A percentile compares a stretch with the other conserved stretches of the same genome.
Evolutionary conservation across 2,888 invertebrate genomes (phyloP).

Genomic region (Acronicta psi): DNA sequence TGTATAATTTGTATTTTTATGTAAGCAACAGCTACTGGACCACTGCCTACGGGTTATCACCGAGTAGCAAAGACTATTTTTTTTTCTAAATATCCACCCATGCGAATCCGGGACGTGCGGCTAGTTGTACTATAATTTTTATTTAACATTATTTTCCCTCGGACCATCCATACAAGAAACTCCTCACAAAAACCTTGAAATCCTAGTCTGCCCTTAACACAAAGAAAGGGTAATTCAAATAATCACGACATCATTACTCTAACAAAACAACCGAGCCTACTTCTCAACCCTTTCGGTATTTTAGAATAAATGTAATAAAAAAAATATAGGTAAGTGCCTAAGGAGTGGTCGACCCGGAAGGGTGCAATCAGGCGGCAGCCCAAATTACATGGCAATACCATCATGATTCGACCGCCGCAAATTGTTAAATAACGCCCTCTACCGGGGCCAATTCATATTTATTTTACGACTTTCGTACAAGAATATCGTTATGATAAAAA

Average conservation of each 20-base stretch:
- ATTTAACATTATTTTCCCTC: too few species aligned
- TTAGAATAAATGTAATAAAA: conserved; percentile 42
- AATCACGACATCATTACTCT: conserved; percentile 21
- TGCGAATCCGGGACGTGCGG: too few species aligned
- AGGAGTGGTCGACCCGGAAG: conserved; percentile 48
- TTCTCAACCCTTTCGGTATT: conserved; percentile 30
- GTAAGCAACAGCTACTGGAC: too few species aligned
- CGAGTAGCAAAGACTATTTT: too few species aligned
- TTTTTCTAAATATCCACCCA: too few species aligned
- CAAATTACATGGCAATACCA: conserved; percentile 56
- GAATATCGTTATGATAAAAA: conserved; percentile 43
- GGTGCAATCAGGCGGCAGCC: conserved; percentile 43
- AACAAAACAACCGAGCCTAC: conserved; percentile 7
- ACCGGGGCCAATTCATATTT: conserved; percentile 49
- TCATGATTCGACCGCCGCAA: conserved; percentile 46
- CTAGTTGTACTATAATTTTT: too few species aligned
- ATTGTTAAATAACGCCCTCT: conserved; percentile 50
- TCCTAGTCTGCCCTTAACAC: background rate
- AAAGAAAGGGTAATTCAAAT: conserved; percentile 1
- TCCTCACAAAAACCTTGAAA: too few species aligned
- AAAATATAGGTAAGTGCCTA: conserved; percentile 20
- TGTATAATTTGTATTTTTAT: too few species aligned
- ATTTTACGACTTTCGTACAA: conserved; percentile 46
- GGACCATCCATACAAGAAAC: too few species aligned
- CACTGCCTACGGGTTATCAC: too few species aligned